phyloP scores from a whole-genome alignment of 2,113 vertebrate species.

The Cavia aperea region DNA sequence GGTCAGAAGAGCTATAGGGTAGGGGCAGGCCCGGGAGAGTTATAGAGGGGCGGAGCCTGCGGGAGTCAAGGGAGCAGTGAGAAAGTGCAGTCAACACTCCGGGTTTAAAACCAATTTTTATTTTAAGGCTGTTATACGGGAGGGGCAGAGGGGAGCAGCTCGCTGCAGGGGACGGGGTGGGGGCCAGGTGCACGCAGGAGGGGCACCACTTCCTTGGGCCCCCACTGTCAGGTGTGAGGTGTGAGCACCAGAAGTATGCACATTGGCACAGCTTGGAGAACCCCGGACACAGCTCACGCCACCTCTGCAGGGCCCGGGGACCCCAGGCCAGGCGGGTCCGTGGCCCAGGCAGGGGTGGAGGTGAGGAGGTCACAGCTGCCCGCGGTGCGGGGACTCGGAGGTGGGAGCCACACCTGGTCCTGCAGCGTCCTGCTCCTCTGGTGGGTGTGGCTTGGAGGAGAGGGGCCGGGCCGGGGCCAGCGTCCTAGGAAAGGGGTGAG shows the following conservation, averaged over 20 bases:
- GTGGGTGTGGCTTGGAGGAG: background rate
- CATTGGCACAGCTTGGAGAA: background rate
- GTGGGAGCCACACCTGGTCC: background rate
- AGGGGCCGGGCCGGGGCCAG: background rate
- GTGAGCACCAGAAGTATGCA: background rate
- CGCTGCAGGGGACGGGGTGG: background rate
- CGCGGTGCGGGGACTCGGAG: background rate
- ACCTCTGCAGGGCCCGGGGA: background rate
- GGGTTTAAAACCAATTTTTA: conserved; percentile 53
- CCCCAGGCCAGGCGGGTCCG: background rate
- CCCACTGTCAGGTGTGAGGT: background rate
- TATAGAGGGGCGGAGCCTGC: background rate
- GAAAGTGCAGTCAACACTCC: background rate
- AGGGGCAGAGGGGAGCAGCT: background rate
- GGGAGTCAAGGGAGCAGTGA: background rate
- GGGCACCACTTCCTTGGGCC: rapidly evolving
- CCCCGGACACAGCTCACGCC: background rate
- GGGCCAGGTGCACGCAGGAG: background rate
- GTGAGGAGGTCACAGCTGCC: background rate
- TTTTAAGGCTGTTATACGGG: conserved; percentile 55
- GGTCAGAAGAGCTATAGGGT: no score
- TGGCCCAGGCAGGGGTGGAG: background rate
- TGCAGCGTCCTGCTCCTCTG: background rate
- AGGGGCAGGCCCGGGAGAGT: no score
- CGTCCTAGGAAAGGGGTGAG: background rate